Conservation (phyloP, 2,113 vertebrate species). For the Centrocercus urophasianus region DNA sequence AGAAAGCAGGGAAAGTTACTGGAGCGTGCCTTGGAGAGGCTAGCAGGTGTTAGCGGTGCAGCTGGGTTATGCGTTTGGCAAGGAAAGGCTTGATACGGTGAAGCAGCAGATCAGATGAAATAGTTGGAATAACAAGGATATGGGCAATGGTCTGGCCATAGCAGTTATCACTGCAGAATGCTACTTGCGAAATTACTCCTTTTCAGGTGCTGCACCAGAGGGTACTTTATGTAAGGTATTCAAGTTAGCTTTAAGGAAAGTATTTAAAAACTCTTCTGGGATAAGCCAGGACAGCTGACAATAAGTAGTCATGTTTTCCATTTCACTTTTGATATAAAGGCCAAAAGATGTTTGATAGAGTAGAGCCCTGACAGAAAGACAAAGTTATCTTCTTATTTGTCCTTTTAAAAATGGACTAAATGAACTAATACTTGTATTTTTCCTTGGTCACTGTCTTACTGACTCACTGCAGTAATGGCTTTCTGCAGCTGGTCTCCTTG, state of each 20-base stretch:
- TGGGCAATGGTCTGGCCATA: neutral
- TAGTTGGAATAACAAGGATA: neutral
- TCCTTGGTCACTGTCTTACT: neutral
- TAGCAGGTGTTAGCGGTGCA: neutral
- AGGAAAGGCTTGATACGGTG: neutral
- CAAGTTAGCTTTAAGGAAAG: neutral
- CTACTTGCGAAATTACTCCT: neutral
- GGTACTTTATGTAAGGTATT: neutral
- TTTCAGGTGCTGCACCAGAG: neutral
- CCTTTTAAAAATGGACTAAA: neutral
- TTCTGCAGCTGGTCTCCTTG: neutral
- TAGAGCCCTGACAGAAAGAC: neutral
- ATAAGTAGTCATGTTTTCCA: neutral
- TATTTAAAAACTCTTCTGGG: neutral
- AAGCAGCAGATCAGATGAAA: neutral
- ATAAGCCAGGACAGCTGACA: neutral
- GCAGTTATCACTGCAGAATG: neutral
- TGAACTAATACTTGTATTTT: neutral
- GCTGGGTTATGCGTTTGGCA: neutral
- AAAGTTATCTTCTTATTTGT: neutral
- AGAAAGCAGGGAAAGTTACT: neutral
- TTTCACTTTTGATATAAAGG: neutral
- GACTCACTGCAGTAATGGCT: neutral
- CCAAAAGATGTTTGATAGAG: neutral
- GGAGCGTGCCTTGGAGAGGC: accelerated